These are phyloP conservation scores for Saiga tatarica DNA, from an alignment of 2,113 vertebrate species.

Conservation along the genomic window DNA sequence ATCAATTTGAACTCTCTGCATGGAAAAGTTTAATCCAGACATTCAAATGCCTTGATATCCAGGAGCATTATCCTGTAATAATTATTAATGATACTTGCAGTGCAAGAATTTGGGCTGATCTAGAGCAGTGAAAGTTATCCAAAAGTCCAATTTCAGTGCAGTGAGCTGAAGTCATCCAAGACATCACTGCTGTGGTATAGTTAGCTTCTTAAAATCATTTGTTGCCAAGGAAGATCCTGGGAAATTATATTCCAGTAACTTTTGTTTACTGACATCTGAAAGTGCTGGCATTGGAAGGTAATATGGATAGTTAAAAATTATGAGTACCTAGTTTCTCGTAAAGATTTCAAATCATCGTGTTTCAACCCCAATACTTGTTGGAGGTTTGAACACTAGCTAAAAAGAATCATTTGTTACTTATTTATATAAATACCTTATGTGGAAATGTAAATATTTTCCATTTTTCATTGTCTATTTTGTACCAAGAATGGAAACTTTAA, in stretches of 20 bases:
- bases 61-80: background rate
- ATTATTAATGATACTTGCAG: slow-evolving; percentile 8
- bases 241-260: background rate
- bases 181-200: background rate
- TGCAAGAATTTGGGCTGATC: background rate
- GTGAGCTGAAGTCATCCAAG: background rate
- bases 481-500: background rate
- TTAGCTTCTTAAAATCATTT: background rate
- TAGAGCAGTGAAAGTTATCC: background rate
- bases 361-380: background rate
- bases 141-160: background rate
- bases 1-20: background rate
- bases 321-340: background rate
- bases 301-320: background rate
- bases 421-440: background rate
- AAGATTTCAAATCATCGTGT: background rate
- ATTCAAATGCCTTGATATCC: background rate
- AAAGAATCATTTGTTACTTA: slow-evolving; percentile 8
- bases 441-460: background rate
- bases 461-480: background rate
- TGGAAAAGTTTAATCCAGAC: background rate
- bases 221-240: slow-evolving; percentile 17
- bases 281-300: background rate
- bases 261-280: background rate
- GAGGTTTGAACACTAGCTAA: background rate